Evolutionary conservation across 2,113 vertebrate genomes (phyloP), one percentile per base, ranked within the genome.

Genomic region (Tursiops truncatus): DNA sequence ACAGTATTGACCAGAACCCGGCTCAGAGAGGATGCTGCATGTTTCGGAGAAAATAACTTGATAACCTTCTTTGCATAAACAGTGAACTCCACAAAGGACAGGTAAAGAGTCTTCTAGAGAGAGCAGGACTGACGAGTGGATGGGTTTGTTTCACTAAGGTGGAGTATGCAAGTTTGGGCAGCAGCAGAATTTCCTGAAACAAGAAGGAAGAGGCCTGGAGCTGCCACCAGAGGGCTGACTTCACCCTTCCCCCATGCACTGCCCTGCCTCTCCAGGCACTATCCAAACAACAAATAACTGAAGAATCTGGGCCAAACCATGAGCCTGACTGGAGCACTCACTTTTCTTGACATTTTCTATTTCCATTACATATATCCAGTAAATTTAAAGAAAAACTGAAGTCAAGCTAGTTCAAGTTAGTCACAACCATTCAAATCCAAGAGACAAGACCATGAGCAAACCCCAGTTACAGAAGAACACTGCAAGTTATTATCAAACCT

Each of bases 381-480:
- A 95, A 79, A 73, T 38, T 11, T 79, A 87, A 86, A 89, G 58
- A 85, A 80, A 92, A 81, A 41, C 74, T 71, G 15, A 96, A 96
- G 68, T 76, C 83, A 92, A 90, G 6, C 70, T 67, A 88, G 33
- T 79, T 84, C 76, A 91, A 81, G 14, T 31, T 38, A 58, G 33
- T 82, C 68, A 92, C 25, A 56, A 77, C 62, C 47, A 92, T 36
- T 92, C 31, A 70, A 67, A 88, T 47, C 58, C 14, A 89, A 56
- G 31, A 79, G 23, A 81, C 20, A 70, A 31, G 47, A 65, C 15
- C 11, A 7, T 41, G 2, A 86, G 20, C 53, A 90, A 80, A 95
- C 79, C 6, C 74, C 76, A 68, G 9, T 77, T 58, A 36, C 50
- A 41, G 79, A 76, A 82, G 84, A 80, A 25, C 7, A 68, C 20